phyloP scores from a whole-genome alignment of 2,113 vertebrate species.

The Centropus unirufus region DNA sequence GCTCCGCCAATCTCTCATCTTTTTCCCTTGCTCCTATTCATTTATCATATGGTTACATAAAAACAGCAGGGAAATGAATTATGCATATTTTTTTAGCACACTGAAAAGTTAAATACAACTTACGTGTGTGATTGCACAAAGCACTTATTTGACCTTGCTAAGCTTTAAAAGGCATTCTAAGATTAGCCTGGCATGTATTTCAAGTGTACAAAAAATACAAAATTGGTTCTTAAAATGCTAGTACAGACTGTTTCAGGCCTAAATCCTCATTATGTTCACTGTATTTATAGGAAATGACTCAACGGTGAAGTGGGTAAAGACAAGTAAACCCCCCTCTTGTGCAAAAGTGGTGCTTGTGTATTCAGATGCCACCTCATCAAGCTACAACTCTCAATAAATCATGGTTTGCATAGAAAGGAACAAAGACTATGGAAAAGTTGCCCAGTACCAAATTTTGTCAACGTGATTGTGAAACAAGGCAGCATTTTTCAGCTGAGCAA shows the following conservation, averaged over 20 bases:
- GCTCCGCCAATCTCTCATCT: not conserved
- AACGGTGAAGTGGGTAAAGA: slow-evolving; percentile 14
- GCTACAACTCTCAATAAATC: not conserved
- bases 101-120: slow-evolving; percentile 60
- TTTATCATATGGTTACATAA: slow-evolving; percentile 41
- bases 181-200: slow-evolving; percentile 50
- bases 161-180: slow-evolving; percentile 43
- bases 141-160: slow-evolving; percentile 46
- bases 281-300: slow-evolving; percentile 56
- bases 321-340: not conserved
- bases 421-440: not conserved
- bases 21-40: not conserved
- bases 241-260: slow-evolving; percentile 34
- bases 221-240: slow-evolving; percentile 4
- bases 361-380: not conserved
- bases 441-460: not conserved
- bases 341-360: not conserved
- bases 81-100: slow-evolving; percentile 7
- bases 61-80: slow-evolving; percentile 51
- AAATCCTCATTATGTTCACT: slow-evolving; percentile 25
- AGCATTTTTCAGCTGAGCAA: not conserved
- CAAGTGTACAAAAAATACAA: slow-evolving; percentile 10
- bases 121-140: slow-evolving; percentile 34
- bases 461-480: not conserved
- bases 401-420: not conserved